A percentile compares a stretch with the other conserved stretches of the same genome.
Evolutionary conservation across 2,797 vertebrate species (phyloP).

Genomic region (Podarcis siculus): DNA sequence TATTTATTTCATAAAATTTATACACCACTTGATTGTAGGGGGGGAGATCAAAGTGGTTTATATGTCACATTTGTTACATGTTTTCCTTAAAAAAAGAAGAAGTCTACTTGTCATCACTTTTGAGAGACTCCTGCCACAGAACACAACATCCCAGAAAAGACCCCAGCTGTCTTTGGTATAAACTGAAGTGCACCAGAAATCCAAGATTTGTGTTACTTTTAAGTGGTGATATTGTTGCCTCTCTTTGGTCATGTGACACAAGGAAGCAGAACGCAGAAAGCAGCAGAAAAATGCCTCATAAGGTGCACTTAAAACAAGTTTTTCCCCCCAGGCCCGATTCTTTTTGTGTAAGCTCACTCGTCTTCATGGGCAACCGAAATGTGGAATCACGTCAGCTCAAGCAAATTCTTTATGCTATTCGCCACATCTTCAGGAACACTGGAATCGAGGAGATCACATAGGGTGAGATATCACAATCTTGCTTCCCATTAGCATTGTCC

Average conservation of each 20-base stretch:
- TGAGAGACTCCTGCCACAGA: background rate
- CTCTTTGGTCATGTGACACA: background rate
- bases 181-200: background rate
- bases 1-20: no score
- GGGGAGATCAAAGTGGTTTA: background rate
- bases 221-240: background rate
- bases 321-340: background rate
- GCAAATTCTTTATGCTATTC: no score
- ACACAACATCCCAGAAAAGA: no score
- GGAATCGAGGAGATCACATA: background rate
- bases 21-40: no score
- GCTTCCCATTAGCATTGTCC: background rate
- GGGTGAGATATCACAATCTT: background rate
- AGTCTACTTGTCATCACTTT: slow-evolving; percentile 10
- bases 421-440: background rate
- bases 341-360: background rate
- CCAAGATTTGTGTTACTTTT: background rate
- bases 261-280: background rate
- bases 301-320: background rate
- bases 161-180: background rate
- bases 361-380: background rate
- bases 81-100: slow-evolving; percentile 17
- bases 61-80: slow-evolving; percentile 21
- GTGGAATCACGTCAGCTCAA: background rate
- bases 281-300: background rate